Conservation (phyloP, 1,140 invertebrate genomes). For the Lucilia cuprina region DNA sequence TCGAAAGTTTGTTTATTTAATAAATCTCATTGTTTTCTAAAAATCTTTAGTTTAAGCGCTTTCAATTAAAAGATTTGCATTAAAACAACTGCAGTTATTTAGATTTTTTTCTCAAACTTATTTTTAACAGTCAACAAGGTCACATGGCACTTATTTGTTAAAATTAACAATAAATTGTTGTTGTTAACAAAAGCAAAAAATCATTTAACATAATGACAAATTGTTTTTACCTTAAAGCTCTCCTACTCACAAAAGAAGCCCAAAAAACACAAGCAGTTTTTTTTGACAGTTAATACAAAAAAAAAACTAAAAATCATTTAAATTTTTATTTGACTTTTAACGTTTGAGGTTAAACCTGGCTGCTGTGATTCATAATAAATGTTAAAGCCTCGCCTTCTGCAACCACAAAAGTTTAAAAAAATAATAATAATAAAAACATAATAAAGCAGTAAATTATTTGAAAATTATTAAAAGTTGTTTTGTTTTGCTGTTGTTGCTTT, state of each 20-base stretch:
- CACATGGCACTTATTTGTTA: not conserved
- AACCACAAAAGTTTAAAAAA: too few relatives aligned
- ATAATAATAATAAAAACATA: too few relatives aligned
- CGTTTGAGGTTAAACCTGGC: not conserved
- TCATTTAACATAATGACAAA: conserved; percentile 14
- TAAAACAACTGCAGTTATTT: too few relatives aligned
- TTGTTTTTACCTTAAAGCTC: not conserved
- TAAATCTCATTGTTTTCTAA: too few relatives aligned
- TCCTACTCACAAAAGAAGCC: not conserved
- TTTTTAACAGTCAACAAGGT: not conserved
- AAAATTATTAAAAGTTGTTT: not conserved
- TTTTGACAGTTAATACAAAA: too few relatives aligned
- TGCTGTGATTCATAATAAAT: not conserved
- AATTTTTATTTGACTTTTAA: not conserved
- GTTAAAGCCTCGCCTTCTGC: not conserved
- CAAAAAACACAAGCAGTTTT: not conserved
- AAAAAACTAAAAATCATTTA: not conserved
- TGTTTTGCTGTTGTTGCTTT: too few relatives aligned
- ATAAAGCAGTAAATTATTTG: too few relatives aligned
- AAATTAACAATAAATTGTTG: conserved; percentile 13
- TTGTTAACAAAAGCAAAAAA: not conserved
- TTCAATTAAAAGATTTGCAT: too few relatives aligned
- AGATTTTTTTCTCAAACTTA: too few relatives aligned
- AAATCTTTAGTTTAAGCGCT: too few relatives aligned
- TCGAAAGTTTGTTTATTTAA: not conserved